These are phyloP conservation scores for Clarias magur DNA, from an alignment of 2,113 vertebrate species.

Conservation along the genomic window DNA sequence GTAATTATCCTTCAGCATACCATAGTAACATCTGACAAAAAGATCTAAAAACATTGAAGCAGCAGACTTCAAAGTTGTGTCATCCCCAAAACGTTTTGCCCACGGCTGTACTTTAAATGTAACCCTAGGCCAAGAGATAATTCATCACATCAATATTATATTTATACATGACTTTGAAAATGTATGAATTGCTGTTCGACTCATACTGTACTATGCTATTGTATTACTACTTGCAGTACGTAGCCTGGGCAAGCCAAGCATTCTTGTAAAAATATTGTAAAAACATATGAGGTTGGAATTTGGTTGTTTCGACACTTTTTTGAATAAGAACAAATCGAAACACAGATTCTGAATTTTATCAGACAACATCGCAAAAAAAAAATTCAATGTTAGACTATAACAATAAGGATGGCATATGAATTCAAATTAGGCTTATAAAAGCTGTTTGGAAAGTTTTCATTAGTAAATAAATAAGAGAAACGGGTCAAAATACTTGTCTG, in stretches of 20 bases:
- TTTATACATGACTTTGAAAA: not conserved
- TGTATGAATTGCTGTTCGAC: not conserved
- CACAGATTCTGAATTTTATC: not conserved
- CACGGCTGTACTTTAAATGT: no score
- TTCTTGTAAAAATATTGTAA: not conserved
- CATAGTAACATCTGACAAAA: no score
- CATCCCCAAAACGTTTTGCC: no score
- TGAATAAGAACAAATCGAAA: not conserved
- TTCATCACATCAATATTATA: not conserved
- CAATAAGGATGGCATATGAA: not conserved
- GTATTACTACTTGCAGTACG: not conserved
- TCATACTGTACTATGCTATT: not conserved
- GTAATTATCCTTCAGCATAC: no score
- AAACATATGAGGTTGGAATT: not conserved
- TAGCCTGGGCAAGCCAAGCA: not conserved
- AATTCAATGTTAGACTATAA: not conserved
- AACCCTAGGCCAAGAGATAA: not conserved
- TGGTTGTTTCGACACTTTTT: not conserved
- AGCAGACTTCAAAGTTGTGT: no score
- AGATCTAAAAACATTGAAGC: no score
- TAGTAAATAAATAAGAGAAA: not conserved
- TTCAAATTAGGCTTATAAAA: not conserved
- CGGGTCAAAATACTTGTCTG: not conserved
- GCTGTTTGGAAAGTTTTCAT: not conserved
- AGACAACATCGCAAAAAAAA: not conserved